Evolutionary conservation across 2,797 vertebrate species (phyloP).

Genomic region (Gouania willdenowi): DNA sequence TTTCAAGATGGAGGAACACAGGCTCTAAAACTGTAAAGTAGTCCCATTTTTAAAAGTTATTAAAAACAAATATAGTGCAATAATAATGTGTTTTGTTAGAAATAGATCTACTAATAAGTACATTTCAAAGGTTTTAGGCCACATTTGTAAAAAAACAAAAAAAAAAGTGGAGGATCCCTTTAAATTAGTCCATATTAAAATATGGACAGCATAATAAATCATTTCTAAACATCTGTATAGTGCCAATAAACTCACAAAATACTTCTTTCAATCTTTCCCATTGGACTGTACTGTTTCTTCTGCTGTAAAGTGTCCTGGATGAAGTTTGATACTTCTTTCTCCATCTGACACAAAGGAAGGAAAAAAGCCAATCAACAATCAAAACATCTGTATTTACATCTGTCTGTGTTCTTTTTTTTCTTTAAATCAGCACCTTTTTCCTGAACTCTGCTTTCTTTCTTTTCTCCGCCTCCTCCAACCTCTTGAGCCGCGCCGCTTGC

Average conservation of each 20-base stretch:
- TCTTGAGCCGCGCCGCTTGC: slow-evolving; percentile 87
- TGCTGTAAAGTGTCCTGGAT: slow-evolving; percentile 87
- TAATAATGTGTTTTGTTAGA: too few species aligned
- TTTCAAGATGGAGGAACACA: too few species aligned
- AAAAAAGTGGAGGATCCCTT: too few species aligned
- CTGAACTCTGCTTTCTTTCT: slow-evolving; percentile 88
- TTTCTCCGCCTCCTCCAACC: slow-evolving; percentile 89
- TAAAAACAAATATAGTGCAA: too few species aligned
- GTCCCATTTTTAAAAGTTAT: too few species aligned
- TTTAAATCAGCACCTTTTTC: slow-evolving; percentile 89
- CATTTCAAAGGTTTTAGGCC: too few species aligned
- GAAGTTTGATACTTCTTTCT: slow-evolving; percentile 88
- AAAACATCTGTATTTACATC: not conserved
- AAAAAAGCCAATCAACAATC: not conserved
- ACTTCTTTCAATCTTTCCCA: slow-evolving; percentile 92
- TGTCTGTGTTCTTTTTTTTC: too few species aligned
- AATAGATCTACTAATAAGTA: too few species aligned
- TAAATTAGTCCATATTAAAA: too few species aligned
- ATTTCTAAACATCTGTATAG: not conserved
- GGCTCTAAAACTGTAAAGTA: too few species aligned
- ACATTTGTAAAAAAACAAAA: too few species aligned
- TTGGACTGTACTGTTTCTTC: slow-evolving; percentile 86
- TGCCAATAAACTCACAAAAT: slow-evolving; percentile 80
- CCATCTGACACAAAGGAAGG: slow-evolving; percentile 77
- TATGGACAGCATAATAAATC: too few species aligned